Conservation (phyloP, 2,113 vertebrate genomes). For the Halichoeres trimaculatus region DNA sequence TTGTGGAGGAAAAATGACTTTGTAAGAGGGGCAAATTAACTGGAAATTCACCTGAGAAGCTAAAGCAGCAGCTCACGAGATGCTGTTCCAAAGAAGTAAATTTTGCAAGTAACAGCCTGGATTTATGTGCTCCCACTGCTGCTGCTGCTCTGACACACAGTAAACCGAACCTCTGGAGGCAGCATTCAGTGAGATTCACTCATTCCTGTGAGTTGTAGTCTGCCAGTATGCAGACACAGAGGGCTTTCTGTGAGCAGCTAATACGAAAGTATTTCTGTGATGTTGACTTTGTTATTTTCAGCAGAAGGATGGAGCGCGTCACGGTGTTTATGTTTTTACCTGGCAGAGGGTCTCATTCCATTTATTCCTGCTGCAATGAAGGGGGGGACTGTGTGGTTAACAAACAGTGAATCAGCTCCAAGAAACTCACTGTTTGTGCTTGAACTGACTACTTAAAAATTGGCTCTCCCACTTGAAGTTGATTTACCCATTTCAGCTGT, state of each 20-base stretch:
- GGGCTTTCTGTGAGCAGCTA: slow-evolving; percentile 63
- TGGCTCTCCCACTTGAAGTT: slow-evolving; percentile 23
- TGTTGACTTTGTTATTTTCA: slow-evolving; percentile 76
- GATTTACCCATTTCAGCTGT: slow-evolving; percentile 45
- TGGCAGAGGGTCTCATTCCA: slow-evolving; percentile 55
- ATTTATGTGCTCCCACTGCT: slow-evolving; percentile 18
- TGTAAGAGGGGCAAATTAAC: slow-evolving; percentile 4
- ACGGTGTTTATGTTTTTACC: slow-evolving; percentile 71
- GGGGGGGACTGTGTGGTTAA: slow-evolving; percentile 43
- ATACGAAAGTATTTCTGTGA: slow-evolving; percentile 60
- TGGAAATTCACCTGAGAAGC: not conserved
- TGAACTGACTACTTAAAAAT: slow-evolving; percentile 46
- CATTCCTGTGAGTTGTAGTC: slow-evolving; percentile 37
- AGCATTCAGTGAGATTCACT: slow-evolving; percentile 29
- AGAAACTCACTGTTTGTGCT: slow-evolving; percentile 41
- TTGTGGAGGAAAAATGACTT: not conserved
- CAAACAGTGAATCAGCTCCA: slow-evolving; percentile 56
- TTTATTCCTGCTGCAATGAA: slow-evolving; percentile 47
- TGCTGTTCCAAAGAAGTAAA: slow-evolving; percentile 21
- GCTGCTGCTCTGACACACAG: slow-evolving; percentile 26
- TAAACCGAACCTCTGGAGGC: slow-evolving; percentile 40
- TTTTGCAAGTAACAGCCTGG: not conserved
- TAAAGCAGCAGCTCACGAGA: slow-evolving; percentile 16
- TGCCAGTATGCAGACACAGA: slow-evolving; percentile 68
- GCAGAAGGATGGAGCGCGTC: slow-evolving; percentile 57